Conservation (phyloP, 2,113 vertebrate species). For the Procapra przewalskii region DNA sequence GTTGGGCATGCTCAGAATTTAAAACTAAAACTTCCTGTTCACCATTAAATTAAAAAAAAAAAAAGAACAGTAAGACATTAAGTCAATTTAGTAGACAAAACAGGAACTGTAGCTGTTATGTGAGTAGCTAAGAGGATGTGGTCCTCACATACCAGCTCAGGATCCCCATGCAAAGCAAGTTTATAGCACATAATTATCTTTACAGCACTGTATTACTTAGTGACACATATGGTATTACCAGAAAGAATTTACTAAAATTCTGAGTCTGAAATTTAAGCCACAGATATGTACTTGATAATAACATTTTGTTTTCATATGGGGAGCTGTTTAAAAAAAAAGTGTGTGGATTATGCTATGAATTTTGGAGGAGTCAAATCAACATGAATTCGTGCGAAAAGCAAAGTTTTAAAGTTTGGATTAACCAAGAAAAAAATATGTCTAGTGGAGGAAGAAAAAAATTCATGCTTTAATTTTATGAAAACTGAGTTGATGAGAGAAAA, state of each 20-base stretch:
- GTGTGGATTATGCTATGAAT: neutral
- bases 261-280: slow-evolving; percentile 42
- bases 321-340: neutral
- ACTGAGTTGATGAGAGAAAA: neutral
- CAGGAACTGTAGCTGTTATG: slow-evolving; percentile 54
- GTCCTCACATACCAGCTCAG: neutral
- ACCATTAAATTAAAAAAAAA: slow-evolving; percentile 3
- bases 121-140: slow-evolving; percentile 28
- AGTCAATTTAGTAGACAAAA: slow-evolving; percentile 53
- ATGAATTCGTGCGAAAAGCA: neutral
- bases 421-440: neutral
- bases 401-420: neutral
- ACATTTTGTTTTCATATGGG: neutral
- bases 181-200: slow-evolving; percentile 44
- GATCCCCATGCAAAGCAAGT: slow-evolving; percentile 7
- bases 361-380: neutral
- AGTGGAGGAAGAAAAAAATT: neutral
- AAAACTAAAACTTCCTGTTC: slow-evolving; percentile 31
- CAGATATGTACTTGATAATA: neutral
- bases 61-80: slow-evolving; percentile 23
- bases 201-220: neutral
- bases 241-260: slow-evolving; percentile 28
- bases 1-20: neutral
- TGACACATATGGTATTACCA: slow-evolving; percentile 34
- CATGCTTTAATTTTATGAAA: neutral